Conservation (phyloP, 2,797 vertebrate species). For the Hirundo rustica region DNA sequence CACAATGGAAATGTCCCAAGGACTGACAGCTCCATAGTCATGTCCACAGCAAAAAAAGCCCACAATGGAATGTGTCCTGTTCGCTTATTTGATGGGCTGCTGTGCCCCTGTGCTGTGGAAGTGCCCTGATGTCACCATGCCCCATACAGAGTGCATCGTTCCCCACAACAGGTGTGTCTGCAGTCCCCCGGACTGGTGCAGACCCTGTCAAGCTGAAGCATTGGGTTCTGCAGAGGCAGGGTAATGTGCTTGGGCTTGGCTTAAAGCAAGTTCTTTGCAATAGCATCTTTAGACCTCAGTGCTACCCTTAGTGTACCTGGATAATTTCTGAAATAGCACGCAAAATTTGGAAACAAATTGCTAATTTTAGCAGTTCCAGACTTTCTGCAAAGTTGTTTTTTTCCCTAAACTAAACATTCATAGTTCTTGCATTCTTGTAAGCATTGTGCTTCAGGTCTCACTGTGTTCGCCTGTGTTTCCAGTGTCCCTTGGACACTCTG, state of each 20-base stretch:
- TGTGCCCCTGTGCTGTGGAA: neutral
- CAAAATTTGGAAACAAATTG: neutral
- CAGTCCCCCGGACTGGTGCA: rapidly evolving
- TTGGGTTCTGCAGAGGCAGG: neutral
- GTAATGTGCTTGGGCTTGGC: neutral
- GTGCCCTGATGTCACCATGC: neutral
- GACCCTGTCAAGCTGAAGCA: neutral
- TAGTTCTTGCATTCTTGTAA: neutral
- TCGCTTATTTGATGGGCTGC: neutral
- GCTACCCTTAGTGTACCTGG: neutral
- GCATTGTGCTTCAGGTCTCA: neutral
- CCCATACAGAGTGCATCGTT: rapidly evolving
- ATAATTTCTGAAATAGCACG: neutral
- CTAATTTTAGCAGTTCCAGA: neutral
- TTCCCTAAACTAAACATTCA: neutral
- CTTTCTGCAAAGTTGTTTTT: neutral
- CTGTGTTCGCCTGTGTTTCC: neutral
- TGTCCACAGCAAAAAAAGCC: constrained; percentile 44
- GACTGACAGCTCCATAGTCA: constrained; percentile 51
- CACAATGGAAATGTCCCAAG: constrained; percentile 31
- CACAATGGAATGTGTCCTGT: constrained; percentile 32
- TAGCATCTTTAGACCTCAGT: neutral
- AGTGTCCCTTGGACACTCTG: neutral
- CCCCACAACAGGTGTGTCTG: neutral
- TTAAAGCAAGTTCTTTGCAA: neutral